Percentiles rank a stretch among this genome's conserved stretches.
Conservation (phyloP, 2,113 vertebrate genomes). For the Suricata suricatta region DNA sequence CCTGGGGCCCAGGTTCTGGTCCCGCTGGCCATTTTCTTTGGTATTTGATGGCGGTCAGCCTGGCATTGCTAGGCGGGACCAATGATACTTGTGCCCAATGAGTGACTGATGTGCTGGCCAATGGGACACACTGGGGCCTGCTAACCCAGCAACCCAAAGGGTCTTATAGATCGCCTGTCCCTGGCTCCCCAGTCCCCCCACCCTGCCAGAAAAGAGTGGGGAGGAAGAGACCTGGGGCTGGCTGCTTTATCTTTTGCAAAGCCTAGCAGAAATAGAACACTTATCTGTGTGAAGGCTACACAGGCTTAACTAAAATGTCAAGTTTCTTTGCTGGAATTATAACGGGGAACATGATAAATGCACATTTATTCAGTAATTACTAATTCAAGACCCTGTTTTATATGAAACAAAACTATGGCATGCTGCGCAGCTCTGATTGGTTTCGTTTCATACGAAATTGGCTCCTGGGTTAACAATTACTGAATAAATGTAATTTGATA, state of each 20-base stretch:
- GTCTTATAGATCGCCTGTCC: neutral
- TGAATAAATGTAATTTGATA: neutral
- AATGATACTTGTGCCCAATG: neutral
- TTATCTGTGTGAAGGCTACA: neutral
- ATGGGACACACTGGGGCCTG: neutral
- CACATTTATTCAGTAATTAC: neutral
- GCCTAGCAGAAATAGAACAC: constrained; percentile 8
- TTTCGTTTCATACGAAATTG: neutral
- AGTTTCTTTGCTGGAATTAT: constrained; percentile 54
- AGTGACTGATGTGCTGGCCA: neutral
- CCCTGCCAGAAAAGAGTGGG: neutral
- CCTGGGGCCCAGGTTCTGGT: neutral
- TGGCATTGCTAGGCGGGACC: neutral
- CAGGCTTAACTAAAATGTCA: constrained; percentile 55
- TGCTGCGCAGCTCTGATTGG: neutral
- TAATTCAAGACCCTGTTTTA: neutral
- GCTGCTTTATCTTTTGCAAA: neutral
- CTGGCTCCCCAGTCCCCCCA: neutral
- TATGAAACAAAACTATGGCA: neutral
- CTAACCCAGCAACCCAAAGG: neutral
- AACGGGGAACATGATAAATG: neutral
- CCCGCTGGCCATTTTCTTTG: neutral
- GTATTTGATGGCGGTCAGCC: neutral
- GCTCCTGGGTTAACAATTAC: neutral
- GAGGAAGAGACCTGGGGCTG: neutral